Evolutionary conservation across 2,113 vertebrate species (phyloP).

Genomic region (Onychostoma macrolepis): DNA sequence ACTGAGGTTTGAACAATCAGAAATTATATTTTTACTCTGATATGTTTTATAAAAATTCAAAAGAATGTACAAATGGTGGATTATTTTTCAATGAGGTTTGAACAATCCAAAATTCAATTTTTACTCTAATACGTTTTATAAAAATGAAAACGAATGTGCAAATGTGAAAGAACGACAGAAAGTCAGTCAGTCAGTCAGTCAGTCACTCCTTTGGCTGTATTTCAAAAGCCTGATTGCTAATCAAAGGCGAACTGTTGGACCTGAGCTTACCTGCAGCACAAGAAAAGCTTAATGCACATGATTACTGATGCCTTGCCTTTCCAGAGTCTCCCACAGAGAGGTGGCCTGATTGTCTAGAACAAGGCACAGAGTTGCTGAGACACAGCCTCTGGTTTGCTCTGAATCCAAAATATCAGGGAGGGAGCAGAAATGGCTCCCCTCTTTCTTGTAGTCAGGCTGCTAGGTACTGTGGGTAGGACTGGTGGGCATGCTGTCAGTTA

Average conservation of each 20-base stretch:
- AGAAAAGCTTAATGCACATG: slow-evolving; percentile 58
- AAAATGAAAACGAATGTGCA: neutral
- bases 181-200: slow-evolving; percentile 66
- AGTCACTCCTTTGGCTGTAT: slow-evolving; percentile 49
- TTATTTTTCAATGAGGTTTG: too few relatives aligned
- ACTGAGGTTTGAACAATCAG: neutral
- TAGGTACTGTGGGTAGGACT: neutral
- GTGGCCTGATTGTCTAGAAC: slow-evolving; percentile 59
- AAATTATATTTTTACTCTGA: neutral
- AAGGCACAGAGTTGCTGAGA: slow-evolving; percentile 42
- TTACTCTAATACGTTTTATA: neutral
- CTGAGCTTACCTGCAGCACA: slow-evolving; percentile 52
- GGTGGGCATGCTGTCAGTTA: neutral
- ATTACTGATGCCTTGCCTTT: slow-evolving; percentile 55
- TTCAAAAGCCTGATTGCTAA: slow-evolving; percentile 58
- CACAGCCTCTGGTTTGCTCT: slow-evolving; percentile 44
- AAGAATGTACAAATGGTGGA: too few relatives aligned
- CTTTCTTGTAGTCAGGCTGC: slow-evolving; percentile 11
- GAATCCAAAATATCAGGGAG: slow-evolving; percentile 41
- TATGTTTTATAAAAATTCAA: too few relatives aligned
- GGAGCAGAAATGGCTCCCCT: slow-evolving; percentile 40
- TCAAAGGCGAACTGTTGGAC: slow-evolving; percentile 53
- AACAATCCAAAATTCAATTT: neutral
- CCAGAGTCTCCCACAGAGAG: slow-evolving; percentile 50
- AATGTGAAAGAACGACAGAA: neutral